Percentiles rank a stretch among this genome's conserved stretches.
These are phyloP conservation scores for Iselma pallidipennis DNA, from an alignment of 2,888 invertebrate genomes.

Conservation along the genomic window DNA sequence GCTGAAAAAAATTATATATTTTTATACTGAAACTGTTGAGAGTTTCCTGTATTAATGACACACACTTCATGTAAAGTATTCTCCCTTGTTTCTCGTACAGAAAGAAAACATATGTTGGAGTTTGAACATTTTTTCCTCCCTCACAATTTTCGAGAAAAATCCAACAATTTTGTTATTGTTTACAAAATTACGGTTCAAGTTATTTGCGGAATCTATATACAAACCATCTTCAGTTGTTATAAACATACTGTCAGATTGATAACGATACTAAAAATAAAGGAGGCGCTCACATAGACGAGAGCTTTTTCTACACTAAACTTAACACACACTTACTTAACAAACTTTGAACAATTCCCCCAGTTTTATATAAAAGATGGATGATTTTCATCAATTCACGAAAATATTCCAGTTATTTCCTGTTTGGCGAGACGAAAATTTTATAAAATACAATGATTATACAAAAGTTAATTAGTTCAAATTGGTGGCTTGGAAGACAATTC, in stretches of 20 bases:
- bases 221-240: slow-evolving; percentile 13
- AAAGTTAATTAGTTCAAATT: background rate
- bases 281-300: slow-evolving; percentile 2
- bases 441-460: background rate
- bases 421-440: slow-evolving; percentile 1
- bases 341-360: no score
- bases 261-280: slow-evolving; percentile 19
- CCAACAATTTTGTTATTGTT: slow-evolving; percentile 13
- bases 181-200: slow-evolving; percentile 10
- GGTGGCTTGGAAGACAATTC: slow-evolving; percentile 3
- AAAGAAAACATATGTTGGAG: background rate
- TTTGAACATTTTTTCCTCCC: background rate
- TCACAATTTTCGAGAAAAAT: background rate
- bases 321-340: no score
- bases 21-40: no score
- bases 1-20: no score
- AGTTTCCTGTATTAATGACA: no score
- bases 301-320: no score
- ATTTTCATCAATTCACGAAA: slow-evolving; percentile 13
- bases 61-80: no score
- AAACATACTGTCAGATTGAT: slow-evolving; percentile 17
- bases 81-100: no score
- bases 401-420: slow-evolving; percentile 17
- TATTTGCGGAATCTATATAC: slow-evolving; percentile 13
- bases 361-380: no score